These are phyloP conservation scores for Drosophila arawakana DNA, from an alignment of 1,140 invertebrate genomes.

Conservation along the genomic window DNA sequence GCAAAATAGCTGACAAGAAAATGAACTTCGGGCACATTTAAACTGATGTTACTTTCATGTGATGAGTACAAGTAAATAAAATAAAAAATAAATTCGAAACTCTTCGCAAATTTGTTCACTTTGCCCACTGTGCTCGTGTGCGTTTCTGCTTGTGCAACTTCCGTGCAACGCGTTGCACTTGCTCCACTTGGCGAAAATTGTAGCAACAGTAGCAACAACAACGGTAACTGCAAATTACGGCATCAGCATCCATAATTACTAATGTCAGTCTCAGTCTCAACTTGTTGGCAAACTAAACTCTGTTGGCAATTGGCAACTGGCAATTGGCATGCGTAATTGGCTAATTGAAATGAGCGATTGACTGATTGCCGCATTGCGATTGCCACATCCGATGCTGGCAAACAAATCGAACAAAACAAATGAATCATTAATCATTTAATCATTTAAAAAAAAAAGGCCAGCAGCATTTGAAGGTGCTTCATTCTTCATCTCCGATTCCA, in stretches of 20 bases:
- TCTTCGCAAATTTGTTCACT: too few relatives aligned
- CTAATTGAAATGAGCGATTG: slow-evolving; percentile 66
- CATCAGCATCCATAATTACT: slow-evolving; percentile 62
- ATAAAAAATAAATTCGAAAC: too few relatives aligned
- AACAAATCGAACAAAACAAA: slow-evolving; percentile 2
- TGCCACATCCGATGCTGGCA: slow-evolving; percentile 49
- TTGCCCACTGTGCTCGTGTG: not conserved
- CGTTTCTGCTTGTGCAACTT: slow-evolving; percentile 42
- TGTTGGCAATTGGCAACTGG: slow-evolving; percentile 35
- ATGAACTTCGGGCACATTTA: too few relatives aligned
- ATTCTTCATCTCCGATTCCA: not conserved
- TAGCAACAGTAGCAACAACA: slow-evolving; percentile 6
- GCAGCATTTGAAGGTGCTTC: slow-evolving; percentile 26
- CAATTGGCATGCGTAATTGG: slow-evolving; percentile 75
- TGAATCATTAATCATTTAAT: slow-evolving; percentile 39
- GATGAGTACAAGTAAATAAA: too few relatives aligned
- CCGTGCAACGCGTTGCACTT: slow-evolving; percentile 42
- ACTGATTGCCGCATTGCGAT: slow-evolving; percentile 46
- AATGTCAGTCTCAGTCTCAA: slow-evolving; percentile 49
- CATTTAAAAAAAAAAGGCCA: slow-evolving; percentile 15
- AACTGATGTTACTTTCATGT: too few relatives aligned
- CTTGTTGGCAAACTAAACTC: too few relatives aligned
- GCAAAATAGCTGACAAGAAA: too few relatives aligned
- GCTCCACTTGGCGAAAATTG: slow-evolving; percentile 40
- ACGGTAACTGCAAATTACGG: slow-evolving; percentile 62